Base-by-base conservation (phyloP, 2,113 vertebrate genomes). In the Muntiacus reevesi region DNA sequence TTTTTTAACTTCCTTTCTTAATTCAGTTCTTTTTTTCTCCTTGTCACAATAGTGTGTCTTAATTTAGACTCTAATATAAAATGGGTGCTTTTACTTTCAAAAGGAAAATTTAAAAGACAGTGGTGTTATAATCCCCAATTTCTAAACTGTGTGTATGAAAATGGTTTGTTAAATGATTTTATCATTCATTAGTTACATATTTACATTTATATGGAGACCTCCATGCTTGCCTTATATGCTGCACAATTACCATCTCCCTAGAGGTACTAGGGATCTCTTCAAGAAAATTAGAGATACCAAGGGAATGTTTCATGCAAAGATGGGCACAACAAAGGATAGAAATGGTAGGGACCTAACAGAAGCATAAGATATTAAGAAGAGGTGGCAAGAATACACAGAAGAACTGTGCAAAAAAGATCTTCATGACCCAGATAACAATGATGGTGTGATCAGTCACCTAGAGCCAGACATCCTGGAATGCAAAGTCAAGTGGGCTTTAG, bases 171-270 rank as follows among this genome's bases (percentile, higher is more conserved):
- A 36, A 45, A 64, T 91, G 92, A 96, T 27, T 93, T 50, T 43
- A 64, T 52, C 33, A 43, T 92, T 96, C 89, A 67, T 60, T 60
- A 95, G 52, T 54, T 92, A n/a, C 47, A 50, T 87, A 52, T 97
- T 98, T 89, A 36, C 3, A 60, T 43, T 90, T 97, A 27, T 60
- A 90, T 4, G 19, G 78, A 96, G 96, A 55, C 33, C 55, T 28
- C 52, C 28, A 76, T 60, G 25, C 23, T 62, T 76, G 3, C 0
- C 12, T 93, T 90, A 45, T 57, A 52, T 89, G 40, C 14, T 79
- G 59, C 2, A 12, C 2, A 17, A 81, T 92, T 93, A 89, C 11
- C 45, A 71, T 84, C 74, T 95, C 62, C 55, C 15, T 71, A 36
- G 64, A 71, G n/a, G n/a, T 21, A 21, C 64, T 21, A 71, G 19